phyloP scores from a whole-genome alignment of 2,113 vertebrate genomes.

The Nesoenas mayeri region DNA sequence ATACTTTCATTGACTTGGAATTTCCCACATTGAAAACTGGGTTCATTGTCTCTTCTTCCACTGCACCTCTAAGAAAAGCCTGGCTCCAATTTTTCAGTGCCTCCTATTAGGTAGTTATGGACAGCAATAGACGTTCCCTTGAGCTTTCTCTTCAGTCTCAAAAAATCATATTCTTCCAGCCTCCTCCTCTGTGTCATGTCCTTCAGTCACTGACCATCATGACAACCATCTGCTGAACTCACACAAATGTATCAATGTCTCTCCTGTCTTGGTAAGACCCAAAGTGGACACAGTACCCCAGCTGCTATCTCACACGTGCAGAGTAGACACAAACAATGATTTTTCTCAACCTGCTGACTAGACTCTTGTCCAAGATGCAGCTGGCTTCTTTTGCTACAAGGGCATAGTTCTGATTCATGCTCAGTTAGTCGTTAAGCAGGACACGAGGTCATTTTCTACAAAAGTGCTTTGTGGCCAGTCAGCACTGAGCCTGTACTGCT shows the following conservation, averaged over 20 bases:
- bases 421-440: not conserved
- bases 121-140: not conserved
- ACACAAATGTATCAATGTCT: rapidly evolving
- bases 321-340: not conserved
- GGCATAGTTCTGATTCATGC: not conserved
- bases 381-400: not conserved
- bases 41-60: not conserved
- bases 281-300: not conserved
- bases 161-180: not conserved
- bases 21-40: not conserved
- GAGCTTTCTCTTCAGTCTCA: not conserved
- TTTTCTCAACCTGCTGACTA: not conserved
- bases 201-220: not conserved
- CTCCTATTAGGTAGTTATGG: not conserved
- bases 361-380: not conserved
- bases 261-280: not conserved
- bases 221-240: not conserved
- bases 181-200: not conserved
- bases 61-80: not conserved
- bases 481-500: not conserved
- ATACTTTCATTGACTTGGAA: not conserved
- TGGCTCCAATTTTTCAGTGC: not conserved
- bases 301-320: not conserved
- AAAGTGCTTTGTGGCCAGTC: not conserved
- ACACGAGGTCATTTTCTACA: not conserved